Percentiles rank a stretch among this genome's conserved stretches.
Evolutionary conservation across 2,113 vertebrate genomes (phyloP).

Genomic region (Labrus mixtus): DNA sequence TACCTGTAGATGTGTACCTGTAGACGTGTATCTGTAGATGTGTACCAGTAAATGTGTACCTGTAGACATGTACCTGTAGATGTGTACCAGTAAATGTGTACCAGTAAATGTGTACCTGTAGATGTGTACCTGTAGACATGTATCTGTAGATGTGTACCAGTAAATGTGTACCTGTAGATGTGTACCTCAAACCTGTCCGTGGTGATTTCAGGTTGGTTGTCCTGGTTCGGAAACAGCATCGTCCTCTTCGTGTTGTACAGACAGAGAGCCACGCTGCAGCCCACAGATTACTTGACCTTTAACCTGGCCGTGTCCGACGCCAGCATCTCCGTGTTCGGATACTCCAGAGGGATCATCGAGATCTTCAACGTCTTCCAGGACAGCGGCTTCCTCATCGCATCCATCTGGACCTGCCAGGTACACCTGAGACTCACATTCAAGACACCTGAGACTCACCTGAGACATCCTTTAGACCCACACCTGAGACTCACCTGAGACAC

Average conservation of each 20-base stretch:
- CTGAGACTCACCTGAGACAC: background rate
- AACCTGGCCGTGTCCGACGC: slow-evolving; percentile 71
- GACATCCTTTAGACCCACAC: too few species aligned
- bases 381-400: slow-evolving; percentile 61
- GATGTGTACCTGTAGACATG: too few species aligned
- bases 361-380: slow-evolving; percentile 70
- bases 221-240: slow-evolving; percentile 75
- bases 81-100: too few species aligned
- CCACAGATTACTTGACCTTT: slow-evolving; percentile 68
- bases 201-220: slow-evolving; percentile 60
- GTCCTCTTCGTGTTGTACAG: slow-evolving; percentile 69
- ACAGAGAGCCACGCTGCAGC: slow-evolving; percentile 56
- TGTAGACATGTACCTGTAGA: too few species aligned
- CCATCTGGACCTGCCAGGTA: slow-evolving; percentile 75
- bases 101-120: too few species aligned
- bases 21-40: too few species aligned
- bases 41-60: too few species aligned
- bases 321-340: slow-evolving; percentile 73
- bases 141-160: too few species aligned
- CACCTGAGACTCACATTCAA: background rate
- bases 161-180: too few species aligned
- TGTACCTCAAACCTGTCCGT: background rate
- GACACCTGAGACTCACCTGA: background rate
- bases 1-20: too few species aligned
- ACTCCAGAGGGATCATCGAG: slow-evolving; percentile 74